Evolutionary conservation across 1,140 invertebrate genomes (phyloP).

Genomic region (Bathynomus jamesi): DNA sequence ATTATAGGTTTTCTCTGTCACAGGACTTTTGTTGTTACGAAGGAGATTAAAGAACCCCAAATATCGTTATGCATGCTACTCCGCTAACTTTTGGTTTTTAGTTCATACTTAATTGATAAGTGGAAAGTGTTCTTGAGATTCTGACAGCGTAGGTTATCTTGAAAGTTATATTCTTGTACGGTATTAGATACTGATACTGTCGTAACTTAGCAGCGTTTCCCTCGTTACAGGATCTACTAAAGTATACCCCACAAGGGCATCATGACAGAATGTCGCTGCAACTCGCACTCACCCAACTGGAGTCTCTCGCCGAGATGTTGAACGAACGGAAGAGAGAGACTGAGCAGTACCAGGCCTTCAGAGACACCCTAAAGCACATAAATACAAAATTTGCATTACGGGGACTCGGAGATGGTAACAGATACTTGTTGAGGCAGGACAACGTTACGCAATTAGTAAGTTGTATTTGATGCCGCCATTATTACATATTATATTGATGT

Average conservation of each 20-base stretch:
- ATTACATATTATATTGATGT: too few species aligned
- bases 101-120: too few species aligned
- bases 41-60: too few species aligned
- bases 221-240: constrained; percentile 91
- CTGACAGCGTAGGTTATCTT: constrained; percentile 7
- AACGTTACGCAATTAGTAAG: constrained; percentile 68
- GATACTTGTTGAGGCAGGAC: constrained; percentile 76
- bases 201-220: too few species aligned
- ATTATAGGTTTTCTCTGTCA: too few species aligned
- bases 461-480: constrained; percentile 63
- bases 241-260: constrained; percentile 87
- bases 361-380: constrained; percentile 69
- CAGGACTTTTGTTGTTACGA: too few species aligned
- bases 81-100: too few species aligned
- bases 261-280: constrained; percentile 87
- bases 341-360: constrained; percentile 69
- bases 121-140: too few species aligned
- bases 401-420: constrained; percentile 55
- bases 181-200: neutral
- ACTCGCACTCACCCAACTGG: constrained; percentile 84
- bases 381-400: constrained; percentile 66
- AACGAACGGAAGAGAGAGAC: constrained; percentile 92
- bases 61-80: too few species aligned
- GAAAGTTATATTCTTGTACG: constrained; percentile 29
- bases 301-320: constrained; percentile 87